A percentile compares a stretch with the other conserved stretches of the same genome.
These are phyloP conservation scores for Tineola bisselliella DNA, from an alignment of 2,888 invertebrate species.

Conservation along the genomic window DNA sequence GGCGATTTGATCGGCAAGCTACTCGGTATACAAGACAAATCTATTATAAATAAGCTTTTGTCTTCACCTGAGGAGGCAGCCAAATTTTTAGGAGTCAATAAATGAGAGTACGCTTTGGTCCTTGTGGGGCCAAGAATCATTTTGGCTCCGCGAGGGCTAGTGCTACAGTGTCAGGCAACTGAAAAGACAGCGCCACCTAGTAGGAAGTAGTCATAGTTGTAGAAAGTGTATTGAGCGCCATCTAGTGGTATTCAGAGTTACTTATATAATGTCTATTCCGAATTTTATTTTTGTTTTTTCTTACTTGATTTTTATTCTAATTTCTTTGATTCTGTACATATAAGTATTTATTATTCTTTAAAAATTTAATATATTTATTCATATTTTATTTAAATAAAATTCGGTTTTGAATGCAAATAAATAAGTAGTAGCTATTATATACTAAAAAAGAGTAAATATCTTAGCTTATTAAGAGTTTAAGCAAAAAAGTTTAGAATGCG, in stretches of 20 bases:
- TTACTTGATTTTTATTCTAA: neutral
- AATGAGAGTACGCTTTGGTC: slow-evolving; percentile 68
- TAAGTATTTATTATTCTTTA: neutral
- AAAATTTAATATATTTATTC: neutral
- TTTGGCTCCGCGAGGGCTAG: slow-evolving; percentile 55
- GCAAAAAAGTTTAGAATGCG: too few relatives aligned
- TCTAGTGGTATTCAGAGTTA: neutral
- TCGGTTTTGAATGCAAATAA: too few relatives aligned
- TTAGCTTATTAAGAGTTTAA: too few relatives aligned
- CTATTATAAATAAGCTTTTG: slow-evolving; percentile 84
- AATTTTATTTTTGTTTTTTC: neutral
- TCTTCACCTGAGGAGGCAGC: slow-evolving; percentile 87
- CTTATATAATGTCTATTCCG: neutral
- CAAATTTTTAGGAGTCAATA: slow-evolving; percentile 85
- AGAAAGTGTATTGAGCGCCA: neutral
- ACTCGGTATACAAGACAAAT: slow-evolving; percentile 86
- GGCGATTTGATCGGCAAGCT: slow-evolving; percentile 89
- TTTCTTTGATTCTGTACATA: neutral
- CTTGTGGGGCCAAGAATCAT: slow-evolving; percentile 59
- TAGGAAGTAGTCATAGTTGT: slow-evolving; percentile 30
- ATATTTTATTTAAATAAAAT: too few relatives aligned
- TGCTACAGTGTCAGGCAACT: neutral
- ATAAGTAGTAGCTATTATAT: too few relatives aligned
- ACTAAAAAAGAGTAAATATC: too few relatives aligned
- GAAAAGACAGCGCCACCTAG: slow-evolving; percentile 38